Evolutionary conservation across 2,888 invertebrate genomes (phyloP).

Genomic region (Mesoligia furuncula): DNA sequence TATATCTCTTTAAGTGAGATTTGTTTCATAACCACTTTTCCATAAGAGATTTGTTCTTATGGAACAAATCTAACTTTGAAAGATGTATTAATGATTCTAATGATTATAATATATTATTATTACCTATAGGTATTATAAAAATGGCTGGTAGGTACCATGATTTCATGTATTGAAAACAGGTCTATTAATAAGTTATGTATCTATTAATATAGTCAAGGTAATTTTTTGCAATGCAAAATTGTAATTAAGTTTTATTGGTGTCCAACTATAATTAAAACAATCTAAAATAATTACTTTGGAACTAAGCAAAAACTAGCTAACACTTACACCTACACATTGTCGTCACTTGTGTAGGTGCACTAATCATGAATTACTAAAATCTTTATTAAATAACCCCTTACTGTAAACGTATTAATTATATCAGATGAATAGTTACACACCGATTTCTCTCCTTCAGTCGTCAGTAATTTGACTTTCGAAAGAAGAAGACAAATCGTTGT

Average conservation of each 20-base stretch:
- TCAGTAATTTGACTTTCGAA: no score
- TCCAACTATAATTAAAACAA: slow-evolving; percentile 1
- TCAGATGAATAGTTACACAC: no score
- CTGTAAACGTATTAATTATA: no score
- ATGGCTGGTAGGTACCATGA: background rate
- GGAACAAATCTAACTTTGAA: no score
- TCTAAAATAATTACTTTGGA: background rate
- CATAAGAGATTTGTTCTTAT: no score
- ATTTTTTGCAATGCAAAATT: background rate
- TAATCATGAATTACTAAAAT: background rate
- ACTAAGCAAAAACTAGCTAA: background rate
- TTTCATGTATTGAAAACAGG: background rate
- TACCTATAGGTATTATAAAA: no score
- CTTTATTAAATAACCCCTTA: background rate
- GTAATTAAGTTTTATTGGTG: background rate
- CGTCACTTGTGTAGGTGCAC: background rate
- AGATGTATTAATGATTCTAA: no score
- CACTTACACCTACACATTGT: background rate
- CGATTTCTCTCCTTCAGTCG: no score
- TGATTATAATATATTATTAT: no score
- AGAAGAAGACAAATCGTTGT: no score
- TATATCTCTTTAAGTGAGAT: no score
- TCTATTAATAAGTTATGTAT: background rate
- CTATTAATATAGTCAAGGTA: background rate
- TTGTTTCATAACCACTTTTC: no score